These are phyloP conservation scores for Eustalomyia histrio DNA, from an alignment of 2,888 invertebrate species.

Conservation along the genomic window DNA sequence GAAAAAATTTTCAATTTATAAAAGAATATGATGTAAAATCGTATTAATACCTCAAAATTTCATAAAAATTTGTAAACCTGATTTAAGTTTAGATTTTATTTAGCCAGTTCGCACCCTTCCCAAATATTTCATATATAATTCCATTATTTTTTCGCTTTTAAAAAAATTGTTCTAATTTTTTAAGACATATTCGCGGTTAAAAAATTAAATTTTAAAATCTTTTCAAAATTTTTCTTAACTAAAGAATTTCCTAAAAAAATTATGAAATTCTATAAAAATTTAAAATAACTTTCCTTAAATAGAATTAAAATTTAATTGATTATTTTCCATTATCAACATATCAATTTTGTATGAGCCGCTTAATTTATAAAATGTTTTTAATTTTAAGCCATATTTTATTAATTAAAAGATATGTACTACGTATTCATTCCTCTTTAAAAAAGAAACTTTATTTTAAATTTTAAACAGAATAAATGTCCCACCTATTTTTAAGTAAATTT, in stretches of 20 bases:
- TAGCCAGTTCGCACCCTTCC: too few species aligned
- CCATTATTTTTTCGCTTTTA: too few species aligned
- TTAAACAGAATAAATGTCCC: conserved; percentile 45
- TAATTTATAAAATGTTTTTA: not conserved
- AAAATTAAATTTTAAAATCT: too few species aligned
- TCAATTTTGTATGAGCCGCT: not conserved
- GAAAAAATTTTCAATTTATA: too few species aligned
- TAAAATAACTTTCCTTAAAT: not conserved
- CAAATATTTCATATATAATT: too few species aligned
- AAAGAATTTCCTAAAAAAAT: not conserved
- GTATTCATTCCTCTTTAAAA: conserved; percentile 40
- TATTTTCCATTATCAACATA: not conserved
- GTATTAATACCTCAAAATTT: too few species aligned
- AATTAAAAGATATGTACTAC: not conserved
- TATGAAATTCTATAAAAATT: not conserved
- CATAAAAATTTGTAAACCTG: too few species aligned
- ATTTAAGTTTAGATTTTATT: too few species aligned
- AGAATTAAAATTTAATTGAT: not conserved
- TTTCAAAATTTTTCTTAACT: too few species aligned
- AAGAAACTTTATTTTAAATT: not conserved
- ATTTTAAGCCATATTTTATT: not conserved
- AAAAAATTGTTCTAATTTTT: too few species aligned
- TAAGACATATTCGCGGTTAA: too few species aligned
- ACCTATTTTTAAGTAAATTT: conserved; percentile 62
- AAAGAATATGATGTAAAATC: too few species aligned